A percentile compares a stretch with the other conserved stretches of the same genome.
These are phyloP conservation scores for Clarias magur DNA, from an alignment of 2,113 vertebrate genomes.

Conservation along the genomic window DNA sequence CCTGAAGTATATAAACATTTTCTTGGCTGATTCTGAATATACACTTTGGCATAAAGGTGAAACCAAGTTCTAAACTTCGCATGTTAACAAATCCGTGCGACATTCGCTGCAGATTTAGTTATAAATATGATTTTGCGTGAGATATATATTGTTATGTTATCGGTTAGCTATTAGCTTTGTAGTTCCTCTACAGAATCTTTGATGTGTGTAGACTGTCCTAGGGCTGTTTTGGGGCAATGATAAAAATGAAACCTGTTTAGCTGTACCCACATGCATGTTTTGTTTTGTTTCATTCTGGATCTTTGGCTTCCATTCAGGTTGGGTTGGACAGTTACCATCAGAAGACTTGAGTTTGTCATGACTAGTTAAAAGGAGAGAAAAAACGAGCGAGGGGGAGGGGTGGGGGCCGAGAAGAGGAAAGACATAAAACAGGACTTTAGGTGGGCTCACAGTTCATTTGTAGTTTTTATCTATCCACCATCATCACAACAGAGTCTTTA, in stretches of 20 bases:
- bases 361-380: background rate
- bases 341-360: conserved; percentile 5
- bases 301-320: conserved; percentile 6
- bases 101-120: background rate
- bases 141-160: background rate
- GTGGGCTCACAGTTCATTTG: conserved; percentile 23
- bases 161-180: background rate
- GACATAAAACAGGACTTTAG: conserved; percentile 21
- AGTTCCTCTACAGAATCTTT: background rate
- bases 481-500: conserved; percentile 15
- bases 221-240: background rate
- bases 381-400: background rate
- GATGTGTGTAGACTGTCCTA: background rate
- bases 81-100: background rate
- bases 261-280: background rate
- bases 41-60: background rate
- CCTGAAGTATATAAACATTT: too few species aligned
- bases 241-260: conserved; percentile 10
- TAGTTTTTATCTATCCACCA: conserved; percentile 24
- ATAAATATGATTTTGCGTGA: background rate
- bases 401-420: background rate
- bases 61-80: background rate
- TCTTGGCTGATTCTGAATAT: background rate
- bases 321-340: conserved; percentile 34
- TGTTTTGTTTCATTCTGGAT: background rate